Base-by-base conservation (phyloP, 1,140 invertebrate genomes). In the Heliconius nattereri region DNA sequence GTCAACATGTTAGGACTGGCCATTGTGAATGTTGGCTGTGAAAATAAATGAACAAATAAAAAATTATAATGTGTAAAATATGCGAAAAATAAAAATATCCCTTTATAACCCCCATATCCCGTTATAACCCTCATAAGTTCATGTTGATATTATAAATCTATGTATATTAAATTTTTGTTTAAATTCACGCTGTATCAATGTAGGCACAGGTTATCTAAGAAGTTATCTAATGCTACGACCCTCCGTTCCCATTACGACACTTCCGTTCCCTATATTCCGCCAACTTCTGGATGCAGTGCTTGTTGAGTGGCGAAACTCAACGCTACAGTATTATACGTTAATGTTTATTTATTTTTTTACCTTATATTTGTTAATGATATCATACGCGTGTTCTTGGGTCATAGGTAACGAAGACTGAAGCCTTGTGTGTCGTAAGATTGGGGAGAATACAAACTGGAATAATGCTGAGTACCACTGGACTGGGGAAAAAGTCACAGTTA, bases 401-500 rank as follows among this genome's bases (percentile, higher is more conserved):
- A 84, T 84, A 2, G 81, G 76, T 40, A 73, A 35, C 5, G 89
- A 88, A 1, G 85, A 84, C 49, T 90, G 88, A 2, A 91, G 74
- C 13, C 87, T 77, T 1, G 86, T 86, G 52, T 83, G 81, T 72
- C 83, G 83, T 11, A 88, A 7, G 6, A 91, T 81, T 0, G 89
- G 86, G 0, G 87, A 83, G 35, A 80, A 70, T 3, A 87, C 32
- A 57, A 83, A 85, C 23, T 85, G 74, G 7, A 85, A 80, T 11
- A 87, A 40, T 1, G 87, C 87, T 8, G 87, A 85, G 19, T 89
- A 79, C 90, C 90, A 90, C 73, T 90, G 90, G 7, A 89, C 78
- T 1, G 90, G 89, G 3, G 89, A 89, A 1, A 86, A 71, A 5
- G 87, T 57, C 2, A 87, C 57, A 11, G 73, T 76, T 70, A 85